Percentiles rank a stretch among this genome's conserved stretches.
Conservation (phyloP, 2,113 vertebrate genomes). For the Barbus barbus region DNA sequence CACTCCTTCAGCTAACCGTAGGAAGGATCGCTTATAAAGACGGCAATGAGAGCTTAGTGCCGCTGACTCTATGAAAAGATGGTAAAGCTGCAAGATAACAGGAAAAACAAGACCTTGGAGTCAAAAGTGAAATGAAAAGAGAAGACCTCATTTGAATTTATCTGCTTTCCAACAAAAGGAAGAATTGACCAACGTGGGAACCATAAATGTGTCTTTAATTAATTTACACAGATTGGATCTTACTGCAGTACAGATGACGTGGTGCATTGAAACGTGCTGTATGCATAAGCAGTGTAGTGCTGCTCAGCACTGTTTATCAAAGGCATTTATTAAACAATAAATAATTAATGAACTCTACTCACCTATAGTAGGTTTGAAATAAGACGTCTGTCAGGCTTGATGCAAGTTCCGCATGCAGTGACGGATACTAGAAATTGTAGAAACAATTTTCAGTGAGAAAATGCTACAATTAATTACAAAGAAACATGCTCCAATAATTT, state of each 20-base stretch:
- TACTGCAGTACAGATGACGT: background rate
- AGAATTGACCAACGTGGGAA: background rate
- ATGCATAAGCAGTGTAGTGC: background rate
- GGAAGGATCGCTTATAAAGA: background rate
- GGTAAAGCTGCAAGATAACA: conserved; percentile 18
- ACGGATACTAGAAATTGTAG: background rate
- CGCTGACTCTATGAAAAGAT: background rate
- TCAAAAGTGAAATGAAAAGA: conserved; percentile 23
- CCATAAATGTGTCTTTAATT: conserved; percentile 17
- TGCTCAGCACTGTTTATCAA: background rate
- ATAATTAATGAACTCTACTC: background rate
- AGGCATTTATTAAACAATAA: background rate
- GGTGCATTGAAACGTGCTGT: background rate
- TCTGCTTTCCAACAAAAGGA: conserved; percentile 1
- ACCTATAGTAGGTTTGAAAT: background rate
- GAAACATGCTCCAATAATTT: too few species aligned
- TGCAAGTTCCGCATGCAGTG: background rate
- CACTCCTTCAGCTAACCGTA: conserved; percentile 9
- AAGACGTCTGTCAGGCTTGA: background rate
- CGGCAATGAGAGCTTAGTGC: background rate
- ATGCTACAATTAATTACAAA: too few species aligned
- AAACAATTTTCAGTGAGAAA: too few species aligned
- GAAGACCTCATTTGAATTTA: conserved; percentile 2
- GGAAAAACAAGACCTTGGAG: conserved; percentile 16
- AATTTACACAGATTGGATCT: background rate